Percentiles rank a stretch among this genome's conserved stretches.
These are phyloP conservation scores for Drosophila emarginata DNA, from an alignment of 2,888 invertebrate species.

Conservation along the genomic window DNA sequence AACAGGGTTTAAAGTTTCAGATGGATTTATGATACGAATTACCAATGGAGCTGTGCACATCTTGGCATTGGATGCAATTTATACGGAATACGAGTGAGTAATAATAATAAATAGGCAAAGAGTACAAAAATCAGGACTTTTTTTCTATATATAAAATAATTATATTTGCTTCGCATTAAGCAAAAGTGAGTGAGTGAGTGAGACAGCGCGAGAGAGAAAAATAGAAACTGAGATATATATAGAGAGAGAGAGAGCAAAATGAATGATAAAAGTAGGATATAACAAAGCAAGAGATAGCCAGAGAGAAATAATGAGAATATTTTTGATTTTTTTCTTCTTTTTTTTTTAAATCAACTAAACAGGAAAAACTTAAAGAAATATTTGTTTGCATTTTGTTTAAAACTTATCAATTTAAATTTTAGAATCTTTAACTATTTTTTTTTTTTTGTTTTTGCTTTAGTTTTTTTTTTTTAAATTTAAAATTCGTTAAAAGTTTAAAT, in stretches of 20 bases:
- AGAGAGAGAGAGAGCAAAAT: constrained; percentile 19
- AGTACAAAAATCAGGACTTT: not conserved
- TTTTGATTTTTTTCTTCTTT: not conserved
- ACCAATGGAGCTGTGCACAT: not conserved
- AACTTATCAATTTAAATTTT: constrained; percentile 40
- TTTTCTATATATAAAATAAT: not conserved
- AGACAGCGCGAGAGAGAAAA: constrained; percentile 22
- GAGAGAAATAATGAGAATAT: constrained; percentile 12
- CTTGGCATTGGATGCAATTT: not conserved
- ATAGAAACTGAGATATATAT: constrained; percentile 15
- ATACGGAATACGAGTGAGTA: not conserved
- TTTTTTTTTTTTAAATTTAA: constrained; percentile 12
- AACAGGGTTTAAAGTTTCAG: not conserved
- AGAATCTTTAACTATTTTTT: constrained; percentile 46
- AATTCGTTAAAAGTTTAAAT: constrained; percentile 15
- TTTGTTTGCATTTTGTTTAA: constrained; percentile 14
- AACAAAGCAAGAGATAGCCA: constrained; percentile 27
- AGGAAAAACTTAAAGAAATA: constrained; percentile 1
- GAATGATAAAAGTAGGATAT: constrained; percentile 42
- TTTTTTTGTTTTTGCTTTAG: constrained; percentile 59
- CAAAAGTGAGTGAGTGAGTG: constrained; percentile 1
- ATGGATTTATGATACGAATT: not conserved
- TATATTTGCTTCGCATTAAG: not conserved
- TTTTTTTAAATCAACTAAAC: constrained; percentile 10
- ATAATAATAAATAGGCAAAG: not conserved